phyloP scores from a whole-genome alignment of 1,140 invertebrate genomes.

The Araneus ventricosus region DNA sequence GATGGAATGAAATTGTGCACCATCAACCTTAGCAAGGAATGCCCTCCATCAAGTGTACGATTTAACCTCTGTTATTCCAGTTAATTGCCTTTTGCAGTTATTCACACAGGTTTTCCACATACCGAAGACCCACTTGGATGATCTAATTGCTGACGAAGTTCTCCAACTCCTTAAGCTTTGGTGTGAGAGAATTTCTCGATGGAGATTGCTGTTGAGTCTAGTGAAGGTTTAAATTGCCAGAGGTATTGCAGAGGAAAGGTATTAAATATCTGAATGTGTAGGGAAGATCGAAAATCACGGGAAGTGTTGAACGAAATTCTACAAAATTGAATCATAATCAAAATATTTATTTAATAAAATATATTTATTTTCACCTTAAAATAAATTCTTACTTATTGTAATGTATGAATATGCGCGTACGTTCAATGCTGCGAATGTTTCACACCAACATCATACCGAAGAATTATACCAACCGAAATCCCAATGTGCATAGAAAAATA shows the following conservation, averaged over 20 bases:
- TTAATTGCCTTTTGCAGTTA: conserved; percentile 50
- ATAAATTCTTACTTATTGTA: too few species aligned
- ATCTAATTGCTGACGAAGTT: conserved; percentile 33
- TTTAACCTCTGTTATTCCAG: conserved; percentile 39
- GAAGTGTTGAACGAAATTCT: neutral
- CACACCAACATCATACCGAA: too few species aligned
- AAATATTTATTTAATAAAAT: neutral
- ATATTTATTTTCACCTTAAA: neutral
- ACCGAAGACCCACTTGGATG: neutral
- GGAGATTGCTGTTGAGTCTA: neutral
- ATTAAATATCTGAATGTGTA: neutral
- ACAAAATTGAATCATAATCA: neutral
- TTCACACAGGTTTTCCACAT: conserved; percentile 23
- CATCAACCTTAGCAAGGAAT: conserved; percentile 21
- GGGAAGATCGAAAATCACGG: neutral
- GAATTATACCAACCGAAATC: too few species aligned
- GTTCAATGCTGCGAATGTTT: too few species aligned
- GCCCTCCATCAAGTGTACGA: conserved; percentile 29
- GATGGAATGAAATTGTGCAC: conserved; percentile 29
- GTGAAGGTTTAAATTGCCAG: neutral
- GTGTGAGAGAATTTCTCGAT: neutral
- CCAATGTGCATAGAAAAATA: too few species aligned
- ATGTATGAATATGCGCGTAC: too few species aligned
- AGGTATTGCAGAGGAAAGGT: neutral
- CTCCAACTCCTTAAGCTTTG: neutral